Base-by-base conservation (phyloP, 35 echinoderm and acorn worm species). In the Lytechinus pictus region DNA sequence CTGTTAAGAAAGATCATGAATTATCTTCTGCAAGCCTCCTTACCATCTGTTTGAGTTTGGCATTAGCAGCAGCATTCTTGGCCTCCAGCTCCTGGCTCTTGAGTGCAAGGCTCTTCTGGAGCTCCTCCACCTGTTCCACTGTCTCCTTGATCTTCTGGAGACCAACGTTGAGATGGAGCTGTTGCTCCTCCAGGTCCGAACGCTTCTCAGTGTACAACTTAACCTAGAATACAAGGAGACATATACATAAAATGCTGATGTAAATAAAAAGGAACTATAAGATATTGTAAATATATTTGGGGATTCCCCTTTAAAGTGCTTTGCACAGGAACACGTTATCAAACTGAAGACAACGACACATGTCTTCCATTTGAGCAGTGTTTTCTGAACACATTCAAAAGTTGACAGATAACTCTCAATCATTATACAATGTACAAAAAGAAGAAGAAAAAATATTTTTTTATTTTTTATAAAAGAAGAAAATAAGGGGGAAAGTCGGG, bases 81-180 rank as follows among this genome's bases (percentile, higher is more conserved):
- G 98, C 98, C 94, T 97, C 97, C 54, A 99, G 92, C 71, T 99
- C 98, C 92, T 97, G 96, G 19, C 98, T 99, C 96, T 99, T 99
- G 52, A 96, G 93, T n/a, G 98, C 97, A 54, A 99, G 93, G 54
- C 97, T 97, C 95, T 99, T 99, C 95, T 98, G 97, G n/a, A 99
- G 96, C 66, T 99, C 98, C 96, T 98, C 98, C 53, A 99, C 98
- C 86, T 99, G 98, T 56, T 97, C 98, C 72, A 99, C 98, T 6
- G 98, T 99, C 95, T 99, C 98, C 95, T 99, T 99, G 95, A 99
- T 99, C 98, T 99, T 99, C 95, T 99, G 98, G 3, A 99, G 94
- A 92, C 98, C 98, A 55, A 99, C 98, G 54, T 99, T 99, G 54
- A 99, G 95, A 99, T 99, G 98, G 24, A 99, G 97, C 96, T 99